Evolutionary conservation across 1,140 invertebrate genomes (phyloP).

Genomic region (Lamellibrachia luymesi): DNA sequence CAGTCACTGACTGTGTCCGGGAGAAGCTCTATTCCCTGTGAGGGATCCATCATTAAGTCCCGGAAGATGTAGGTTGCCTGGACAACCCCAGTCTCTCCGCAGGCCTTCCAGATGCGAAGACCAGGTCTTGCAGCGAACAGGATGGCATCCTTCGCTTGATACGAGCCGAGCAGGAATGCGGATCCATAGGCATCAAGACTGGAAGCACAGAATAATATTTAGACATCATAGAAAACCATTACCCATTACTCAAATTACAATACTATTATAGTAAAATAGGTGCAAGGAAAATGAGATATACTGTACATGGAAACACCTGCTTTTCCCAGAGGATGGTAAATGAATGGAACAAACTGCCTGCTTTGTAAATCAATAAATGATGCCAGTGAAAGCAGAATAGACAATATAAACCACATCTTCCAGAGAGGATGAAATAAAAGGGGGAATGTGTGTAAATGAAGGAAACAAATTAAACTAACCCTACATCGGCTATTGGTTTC

Average conservation of each 20-base stretch:
- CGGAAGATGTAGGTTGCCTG: slow-evolving; percentile 82
- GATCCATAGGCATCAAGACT: slow-evolving; percentile 55
- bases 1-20: neutral
- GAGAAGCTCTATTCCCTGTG: slow-evolving; percentile 11
- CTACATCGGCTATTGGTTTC: too few relatives aligned
- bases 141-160: slow-evolving; percentile 49
- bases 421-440: too few relatives aligned
- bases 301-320: too few relatives aligned
- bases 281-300: too few relatives aligned
- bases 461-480: too few relatives aligned
- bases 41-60: slow-evolving; percentile 59
- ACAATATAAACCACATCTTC: too few relatives aligned
- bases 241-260: neutral
- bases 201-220: neutral
- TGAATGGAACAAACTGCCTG: too few relatives aligned
- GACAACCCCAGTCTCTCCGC: slow-evolving; percentile 71
- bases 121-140: slow-evolving; percentile 77
- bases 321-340: too few relatives aligned
- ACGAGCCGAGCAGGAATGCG: slow-evolving; percentile 46
- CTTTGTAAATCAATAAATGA: too few relatives aligned
- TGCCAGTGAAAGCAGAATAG: too few relatives aligned
- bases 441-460: too few relatives aligned
- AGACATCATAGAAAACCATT: neutral
- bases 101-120: slow-evolving; percentile 75
- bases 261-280: neutral